Evolutionary conservation across 2,797 vertebrate genomes (phyloP).

Genomic region (Otolemur crassicaudatus): DNA sequence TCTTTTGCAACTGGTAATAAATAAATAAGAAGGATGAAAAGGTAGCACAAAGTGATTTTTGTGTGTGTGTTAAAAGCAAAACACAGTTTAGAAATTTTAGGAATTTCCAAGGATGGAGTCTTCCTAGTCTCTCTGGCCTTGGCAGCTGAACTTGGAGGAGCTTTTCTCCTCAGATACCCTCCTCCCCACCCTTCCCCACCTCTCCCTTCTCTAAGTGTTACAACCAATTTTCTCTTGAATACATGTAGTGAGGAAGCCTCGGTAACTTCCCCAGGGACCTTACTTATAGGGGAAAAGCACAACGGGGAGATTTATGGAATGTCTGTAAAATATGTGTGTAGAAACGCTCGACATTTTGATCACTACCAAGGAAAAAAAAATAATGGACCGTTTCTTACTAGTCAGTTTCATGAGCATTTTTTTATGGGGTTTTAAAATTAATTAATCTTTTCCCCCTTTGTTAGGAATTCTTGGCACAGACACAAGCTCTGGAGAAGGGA

Average conservation of each 20-base stretch:
- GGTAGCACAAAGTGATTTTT: constrained; percentile 35
- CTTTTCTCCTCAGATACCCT: neutral
- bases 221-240: constrained; percentile 84
- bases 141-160: constrained; percentile 28
- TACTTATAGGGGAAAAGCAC: constrained; percentile 71
- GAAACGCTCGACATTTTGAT: constrained; percentile 76
- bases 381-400: constrained; percentile 72
- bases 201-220: constrained; percentile 79
- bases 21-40: constrained; percentile 5
- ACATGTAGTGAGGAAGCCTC: constrained; percentile 78
- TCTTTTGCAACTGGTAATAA: constrained; percentile 10
- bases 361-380: constrained; percentile 59
- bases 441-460: constrained; percentile 80
- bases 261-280: constrained; percentile 82
- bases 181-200: no score
- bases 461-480: constrained; percentile 80
- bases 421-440: constrained; percentile 77
- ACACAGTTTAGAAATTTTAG: constrained; percentile 63
- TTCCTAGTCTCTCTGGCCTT: constrained; percentile 37
- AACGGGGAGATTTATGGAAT: constrained; percentile 77
- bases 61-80: neutral
- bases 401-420: constrained; percentile 62
- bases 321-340: constrained; percentile 70
- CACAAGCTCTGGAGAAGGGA: constrained; percentile 69
- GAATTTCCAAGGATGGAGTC: constrained; percentile 65